Conservation (phyloP, 1,140 invertebrate genomes). For the Chironomus tepperi region DNA sequence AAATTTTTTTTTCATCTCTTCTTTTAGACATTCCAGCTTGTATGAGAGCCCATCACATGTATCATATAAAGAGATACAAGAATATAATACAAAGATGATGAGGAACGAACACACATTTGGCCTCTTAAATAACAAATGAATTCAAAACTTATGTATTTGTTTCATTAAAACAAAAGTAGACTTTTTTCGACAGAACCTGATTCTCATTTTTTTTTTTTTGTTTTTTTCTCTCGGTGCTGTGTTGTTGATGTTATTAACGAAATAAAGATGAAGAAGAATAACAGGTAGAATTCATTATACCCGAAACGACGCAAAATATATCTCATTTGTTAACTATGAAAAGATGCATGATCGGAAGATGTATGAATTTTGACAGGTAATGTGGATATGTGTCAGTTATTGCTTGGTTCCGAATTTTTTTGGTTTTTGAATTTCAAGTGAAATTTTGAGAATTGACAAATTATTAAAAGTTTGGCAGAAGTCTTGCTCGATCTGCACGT, state of each 20-base stretch:
- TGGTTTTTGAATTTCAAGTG: too few species aligned
- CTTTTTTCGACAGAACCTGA: constrained; percentile 12
- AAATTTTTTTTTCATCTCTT: background rate
- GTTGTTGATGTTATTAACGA: too few species aligned
- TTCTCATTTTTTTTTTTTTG: background rate
- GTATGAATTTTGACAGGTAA: too few species aligned
- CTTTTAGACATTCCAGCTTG: background rate
- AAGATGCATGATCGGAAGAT: too few species aligned
- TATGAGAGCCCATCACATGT: background rate
- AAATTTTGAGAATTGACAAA: too few species aligned
- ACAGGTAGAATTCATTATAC: background rate
- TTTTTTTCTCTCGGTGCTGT: too few species aligned
- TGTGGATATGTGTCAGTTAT: too few species aligned
- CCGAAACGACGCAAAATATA: background rate
- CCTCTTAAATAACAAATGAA: background rate
- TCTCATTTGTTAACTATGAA: background rate
- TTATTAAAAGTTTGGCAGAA: too few species aligned
- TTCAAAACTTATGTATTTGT: background rate
- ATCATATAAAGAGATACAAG: background rate
- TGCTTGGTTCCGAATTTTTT: too few species aligned
- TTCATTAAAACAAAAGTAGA: constrained; percentile 8
- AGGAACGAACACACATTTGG: background rate
- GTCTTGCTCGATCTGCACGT: too few species aligned
- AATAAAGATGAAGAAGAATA: background rate
- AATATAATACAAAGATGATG: background rate